These are phyloP conservation scores for Brachypteracias leptosomus DNA, from an alignment of 2,113 vertebrate species.

Conservation along the genomic window DNA sequence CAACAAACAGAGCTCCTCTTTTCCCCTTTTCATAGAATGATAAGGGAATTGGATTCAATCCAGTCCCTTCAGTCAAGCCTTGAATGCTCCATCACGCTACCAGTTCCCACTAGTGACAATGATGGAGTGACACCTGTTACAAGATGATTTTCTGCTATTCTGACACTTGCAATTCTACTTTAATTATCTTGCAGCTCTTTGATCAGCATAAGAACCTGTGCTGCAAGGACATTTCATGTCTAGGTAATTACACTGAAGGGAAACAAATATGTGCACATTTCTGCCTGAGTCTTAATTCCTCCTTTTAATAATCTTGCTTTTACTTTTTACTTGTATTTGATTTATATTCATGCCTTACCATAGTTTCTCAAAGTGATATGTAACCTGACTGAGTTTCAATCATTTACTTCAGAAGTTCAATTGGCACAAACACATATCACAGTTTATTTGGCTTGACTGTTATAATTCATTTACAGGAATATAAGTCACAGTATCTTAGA, in stretches of 20 bases:
- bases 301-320: not conserved
- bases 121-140: constrained; percentile 29
- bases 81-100: not conserved
- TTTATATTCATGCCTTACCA: not conserved
- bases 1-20: not conserved
- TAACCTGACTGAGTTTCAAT: not conserved
- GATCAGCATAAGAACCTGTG: not conserved
- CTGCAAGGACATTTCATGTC: not conserved
- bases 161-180: constrained; percentile 32
- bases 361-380: constrained; percentile 17
- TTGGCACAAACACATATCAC: not conserved
- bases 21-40: not conserved
- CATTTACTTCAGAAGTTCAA: not conserved
- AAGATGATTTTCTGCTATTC: constrained; percentile 38
- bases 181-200: constrained; percentile 31
- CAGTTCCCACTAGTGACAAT: not conserved
- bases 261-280: constrained; percentile 8
- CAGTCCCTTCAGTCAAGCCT: constrained; percentile 10
- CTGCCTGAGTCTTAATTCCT: not conserved
- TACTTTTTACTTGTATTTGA: not conserved
- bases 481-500: not conserved
- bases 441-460: not conserved
- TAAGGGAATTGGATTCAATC: constrained; percentile 1
- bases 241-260: not conserved
- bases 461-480: not conserved